Evolutionary conservation across 2,113 vertebrate genomes (phyloP).

Genomic region (Strigops habroptila): DNA sequence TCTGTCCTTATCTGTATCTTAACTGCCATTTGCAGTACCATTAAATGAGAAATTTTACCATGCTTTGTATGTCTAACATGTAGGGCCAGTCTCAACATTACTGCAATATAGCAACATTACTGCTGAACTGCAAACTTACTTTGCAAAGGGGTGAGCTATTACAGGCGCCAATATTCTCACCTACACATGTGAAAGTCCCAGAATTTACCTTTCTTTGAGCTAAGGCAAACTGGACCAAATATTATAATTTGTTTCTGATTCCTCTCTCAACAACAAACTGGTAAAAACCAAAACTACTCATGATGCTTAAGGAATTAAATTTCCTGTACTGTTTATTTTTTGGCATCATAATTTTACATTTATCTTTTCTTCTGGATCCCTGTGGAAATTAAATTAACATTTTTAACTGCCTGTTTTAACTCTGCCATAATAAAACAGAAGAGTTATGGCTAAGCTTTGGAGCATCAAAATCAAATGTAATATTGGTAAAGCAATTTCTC

Average conservation of each 20-base stretch:
- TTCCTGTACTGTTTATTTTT: neutral
- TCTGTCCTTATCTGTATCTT: neutral
- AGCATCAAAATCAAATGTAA: conserved; percentile 38
- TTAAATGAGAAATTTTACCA: neutral
- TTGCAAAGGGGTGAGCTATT: neutral
- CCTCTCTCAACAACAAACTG: neutral
- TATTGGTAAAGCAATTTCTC: conserved; percentile 49
- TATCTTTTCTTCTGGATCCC: conserved; percentile 8
- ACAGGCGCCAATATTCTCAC: neutral
- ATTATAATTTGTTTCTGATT: neutral
- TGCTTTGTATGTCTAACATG: neutral
- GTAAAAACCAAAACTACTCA: neutral
- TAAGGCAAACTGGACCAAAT: neutral
- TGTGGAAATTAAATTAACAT: conserved; percentile 42
- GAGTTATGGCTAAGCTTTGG: conserved; percentile 31
- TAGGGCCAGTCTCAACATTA: neutral
- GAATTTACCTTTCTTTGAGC: neutral
- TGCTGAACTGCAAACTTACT: neutral
- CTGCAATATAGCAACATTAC: neutral
- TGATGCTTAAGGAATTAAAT: neutral
- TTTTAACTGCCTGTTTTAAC: conserved; percentile 54
- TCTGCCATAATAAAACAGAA: conserved; percentile 43
- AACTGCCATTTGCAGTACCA: neutral
- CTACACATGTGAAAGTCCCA: neutral
- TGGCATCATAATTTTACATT: neutral